Base-by-base conservation (phyloP, 2,888 invertebrate species). In the Cephus pygmeus region DNA sequence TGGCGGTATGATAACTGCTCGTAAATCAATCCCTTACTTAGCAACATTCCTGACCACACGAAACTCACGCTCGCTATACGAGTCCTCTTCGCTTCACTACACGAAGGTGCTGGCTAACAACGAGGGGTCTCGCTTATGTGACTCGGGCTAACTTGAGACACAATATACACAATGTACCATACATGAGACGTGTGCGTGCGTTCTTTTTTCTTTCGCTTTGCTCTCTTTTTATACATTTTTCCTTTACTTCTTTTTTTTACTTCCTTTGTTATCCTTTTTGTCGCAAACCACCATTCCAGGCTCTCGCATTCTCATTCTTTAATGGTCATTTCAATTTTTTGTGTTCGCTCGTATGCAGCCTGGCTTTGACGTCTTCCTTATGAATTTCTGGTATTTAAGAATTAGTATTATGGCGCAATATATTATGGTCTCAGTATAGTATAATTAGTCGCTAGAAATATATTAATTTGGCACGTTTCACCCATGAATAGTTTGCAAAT, bases 201-300 rank as follows among this genome's bases (percentile, higher is more conserved):
- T 79, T 80, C 77, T 77, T 78, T 74, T 83, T 83, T 31, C 40
- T 69, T 30, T 11, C 35, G 31, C 69, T 15, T 31, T 77, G 36
- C 69, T 69, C 15, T n/a, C 71, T 56, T 34, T 35, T 69, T 56
- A 56, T 56, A 56, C 56, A 56, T 23, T 56, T 56, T 35, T 35
- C 12, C 34, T 4, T 35, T 15, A 23, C 92, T 0, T 93, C 92
- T 87, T 4, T 92, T 90, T 92, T 1, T 93, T 91, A 35, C 6
- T 93, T 93, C 73, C 93, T 87, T 76, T 92, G 91, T 77, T 91
- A 88, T 73, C 89, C 87, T 40, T 92, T 90, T 76, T 89, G 88
- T 71, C 34, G 9, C 71, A 33, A 33, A 71, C 30, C 71, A 34
- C 71, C 56, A 56, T 6, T 56, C 23, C 23, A 56, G 56, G 23